phyloP scores from a whole-genome alignment of 1,140 invertebrate species.

The Chrysoperla carnea region DNA sequence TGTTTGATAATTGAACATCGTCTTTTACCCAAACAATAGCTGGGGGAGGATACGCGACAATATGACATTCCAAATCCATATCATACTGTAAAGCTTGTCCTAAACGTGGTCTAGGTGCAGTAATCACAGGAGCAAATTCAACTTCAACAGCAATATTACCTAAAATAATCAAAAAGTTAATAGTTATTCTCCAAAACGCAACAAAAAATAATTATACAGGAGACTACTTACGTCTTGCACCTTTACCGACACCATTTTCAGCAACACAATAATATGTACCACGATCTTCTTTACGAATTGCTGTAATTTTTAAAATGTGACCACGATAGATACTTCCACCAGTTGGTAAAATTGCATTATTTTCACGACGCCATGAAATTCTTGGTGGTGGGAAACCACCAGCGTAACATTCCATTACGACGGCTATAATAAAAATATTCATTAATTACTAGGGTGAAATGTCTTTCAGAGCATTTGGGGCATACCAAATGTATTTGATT shows the following conservation, averaged over 20 bases:
- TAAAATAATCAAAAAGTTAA: slow-evolving; percentile 2
- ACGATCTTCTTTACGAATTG: slow-evolving; percentile 60
- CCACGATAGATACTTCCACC: slow-evolving; percentile 59
- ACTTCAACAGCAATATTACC: slow-evolving; percentile 75
- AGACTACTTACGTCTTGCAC: slow-evolving; percentile 46
- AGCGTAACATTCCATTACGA: slow-evolving; percentile 67
- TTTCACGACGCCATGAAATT: slow-evolving; percentile 75
- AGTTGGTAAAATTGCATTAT: slow-evolving; percentile 73
- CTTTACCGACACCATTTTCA: slow-evolving; percentile 68
- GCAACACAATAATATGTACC: slow-evolving; percentile 82
- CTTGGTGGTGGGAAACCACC: slow-evolving; percentile 58
- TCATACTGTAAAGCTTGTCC: slow-evolving; percentile 81
- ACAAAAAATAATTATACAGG: background rate
- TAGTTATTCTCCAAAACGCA: no score
- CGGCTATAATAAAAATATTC: slow-evolving; percentile 19
- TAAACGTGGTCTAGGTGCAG: slow-evolving; percentile 57
- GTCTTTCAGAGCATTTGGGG: no score
- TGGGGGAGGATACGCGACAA: slow-evolving; percentile 85
- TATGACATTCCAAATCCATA: slow-evolving; percentile 82
- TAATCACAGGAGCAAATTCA: slow-evolving; percentile 73
- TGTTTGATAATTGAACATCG: slow-evolving; percentile 59
- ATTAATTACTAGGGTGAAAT: no score
- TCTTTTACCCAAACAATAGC: slow-evolving; percentile 78
- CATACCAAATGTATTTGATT: no score
- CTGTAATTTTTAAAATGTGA: slow-evolving; percentile 55